phyloP scores from a whole-genome alignment of 2,797 vertebrate species.

The Hirundo rustica region DNA sequence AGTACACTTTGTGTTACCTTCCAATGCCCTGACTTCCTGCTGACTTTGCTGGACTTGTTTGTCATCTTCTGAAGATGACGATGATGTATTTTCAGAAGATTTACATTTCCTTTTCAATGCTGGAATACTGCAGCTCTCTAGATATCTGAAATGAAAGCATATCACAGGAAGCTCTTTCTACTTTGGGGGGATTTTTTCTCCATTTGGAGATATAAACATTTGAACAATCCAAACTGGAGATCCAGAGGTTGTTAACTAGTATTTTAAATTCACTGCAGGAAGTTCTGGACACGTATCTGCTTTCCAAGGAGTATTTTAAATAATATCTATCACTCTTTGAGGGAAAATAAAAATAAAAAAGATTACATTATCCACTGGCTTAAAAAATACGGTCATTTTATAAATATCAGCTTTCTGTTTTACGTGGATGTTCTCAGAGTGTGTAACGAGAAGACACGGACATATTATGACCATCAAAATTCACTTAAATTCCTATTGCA shows the following conservation, averaged over 20 bases:
- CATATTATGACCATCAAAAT: not conserved
- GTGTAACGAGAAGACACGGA: not conserved
- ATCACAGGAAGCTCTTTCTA: not conserved
- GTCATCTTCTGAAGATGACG: slow-evolving; percentile 85
- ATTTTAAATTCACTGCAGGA: slow-evolving; percentile 7
- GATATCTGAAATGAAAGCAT: slow-evolving; percentile 76
- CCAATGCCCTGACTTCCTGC: not conserved
- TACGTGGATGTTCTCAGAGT: not conserved
- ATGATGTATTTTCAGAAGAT: slow-evolving; percentile 78
- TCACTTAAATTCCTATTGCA: not conserved
- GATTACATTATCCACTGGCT: not conserved
- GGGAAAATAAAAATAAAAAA: not conserved
- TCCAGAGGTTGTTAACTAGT: not conserved
- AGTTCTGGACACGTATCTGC: not conserved
- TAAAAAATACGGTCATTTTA: not conserved
- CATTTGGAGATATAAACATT: not conserved
- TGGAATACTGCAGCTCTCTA: slow-evolving; percentile 86
- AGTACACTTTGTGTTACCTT: slow-evolving; percentile 37
- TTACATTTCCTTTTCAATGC: slow-evolving; percentile 85
- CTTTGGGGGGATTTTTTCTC: not conserved
- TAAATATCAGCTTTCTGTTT: not conserved
- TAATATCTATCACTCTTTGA: not conserved
- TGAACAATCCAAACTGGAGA: slow-evolving; percentile 20
- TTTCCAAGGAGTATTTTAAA: slow-evolving; percentile 11
- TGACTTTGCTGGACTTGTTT: slow-evolving; percentile 49